Evolutionary conservation across 2,113 vertebrate genomes (phyloP), one percentile per base, ranked within the genome.

Genomic region (Hucho hucho): DNA sequence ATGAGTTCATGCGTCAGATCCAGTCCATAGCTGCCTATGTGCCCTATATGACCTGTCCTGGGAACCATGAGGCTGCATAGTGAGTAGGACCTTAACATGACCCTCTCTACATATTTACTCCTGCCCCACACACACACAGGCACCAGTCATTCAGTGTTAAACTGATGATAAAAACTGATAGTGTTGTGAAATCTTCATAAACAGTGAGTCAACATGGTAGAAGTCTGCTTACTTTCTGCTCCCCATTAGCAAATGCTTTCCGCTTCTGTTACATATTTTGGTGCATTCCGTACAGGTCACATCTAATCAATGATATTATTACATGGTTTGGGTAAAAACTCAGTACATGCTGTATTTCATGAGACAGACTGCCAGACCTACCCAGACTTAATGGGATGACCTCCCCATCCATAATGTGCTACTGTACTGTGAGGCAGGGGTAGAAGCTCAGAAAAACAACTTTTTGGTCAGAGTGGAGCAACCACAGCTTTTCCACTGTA

Each of bases 21-120:
- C 92, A 97, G 75, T 92, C 95, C 0, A 93, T 97, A 26, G 95
- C 95, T 0, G 95, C 95, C 72, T 95, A 92, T 14, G 87, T 95
- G 46, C 95, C 95, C 0, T 96, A 96, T 76, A 96, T 97, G 95
- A 96, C 95, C 0, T 95, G 95, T 72, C 95, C 95, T 0, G 96
- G 96, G 65, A 97, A 97, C 81, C 96, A 97, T 0, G 94, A 97
- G 43, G 74, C 91, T 9, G 79, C 89, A 70, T 96, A 95, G 95
- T 97, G 85, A 91, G 95, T 88, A 61, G 6, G 80, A 70, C 6
- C 63, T 16, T 18, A 14, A 6, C 26, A 4, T 28, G n/a, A 22
- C 61, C 24, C 61, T 12, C 11, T 64, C 22, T 24, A 22, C 61
- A 13, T 14, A 4, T 12, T 64, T 25, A 12, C 61, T 11, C 9